Conservation (phyloP, 2,797 vertebrate species). For the Menidia menidia region DNA sequence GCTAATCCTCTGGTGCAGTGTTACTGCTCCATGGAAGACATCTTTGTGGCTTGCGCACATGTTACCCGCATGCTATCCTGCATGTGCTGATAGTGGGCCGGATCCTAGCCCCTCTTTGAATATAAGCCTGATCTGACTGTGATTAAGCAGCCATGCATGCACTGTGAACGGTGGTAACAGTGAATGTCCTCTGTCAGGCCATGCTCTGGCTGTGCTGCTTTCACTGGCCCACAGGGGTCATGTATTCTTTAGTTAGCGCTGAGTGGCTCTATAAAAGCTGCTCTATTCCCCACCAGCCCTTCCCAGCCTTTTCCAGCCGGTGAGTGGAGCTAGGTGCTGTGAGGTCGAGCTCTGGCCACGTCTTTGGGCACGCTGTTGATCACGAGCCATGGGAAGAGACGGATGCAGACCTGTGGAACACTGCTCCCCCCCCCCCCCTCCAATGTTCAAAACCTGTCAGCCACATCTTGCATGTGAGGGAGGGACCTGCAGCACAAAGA, state of each 20-base stretch:
- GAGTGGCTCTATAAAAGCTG: constrained; percentile 75
- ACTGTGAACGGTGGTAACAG: constrained; percentile 37
- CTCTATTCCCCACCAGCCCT: constrained; percentile 55
- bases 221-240: constrained; percentile 68
- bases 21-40: constrained; percentile 43
- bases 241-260: constrained; percentile 78
- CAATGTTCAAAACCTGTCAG: constrained; percentile 48
- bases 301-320: constrained; percentile 55
- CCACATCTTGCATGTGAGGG: constrained; percentile 55
- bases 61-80: constrained; percentile 41
- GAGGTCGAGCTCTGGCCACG: constrained; percentile 50
- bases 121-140: constrained; percentile 48
- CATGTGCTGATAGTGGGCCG: constrained; percentile 16
- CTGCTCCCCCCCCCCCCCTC: constrained; percentile 55
- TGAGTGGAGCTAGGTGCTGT: constrained; percentile 69
- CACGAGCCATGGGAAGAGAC: constrained; percentile 75
- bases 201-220: constrained; percentile 47
- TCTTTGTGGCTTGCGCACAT: constrained; percentile 30
- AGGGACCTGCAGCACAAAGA: constrained; percentile 63
- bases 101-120: constrained; percentile 19
- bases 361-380: constrained; percentile 72
- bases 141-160: constrained; percentile 55
- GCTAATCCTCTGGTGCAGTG: constrained; percentile 65
- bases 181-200: constrained; percentile 51
- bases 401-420: constrained; percentile 71